Evolutionary conservation across 92 coral and sea anemone genomes (phyloP).

Genomic region (Phenganax stokvisi): DNA sequence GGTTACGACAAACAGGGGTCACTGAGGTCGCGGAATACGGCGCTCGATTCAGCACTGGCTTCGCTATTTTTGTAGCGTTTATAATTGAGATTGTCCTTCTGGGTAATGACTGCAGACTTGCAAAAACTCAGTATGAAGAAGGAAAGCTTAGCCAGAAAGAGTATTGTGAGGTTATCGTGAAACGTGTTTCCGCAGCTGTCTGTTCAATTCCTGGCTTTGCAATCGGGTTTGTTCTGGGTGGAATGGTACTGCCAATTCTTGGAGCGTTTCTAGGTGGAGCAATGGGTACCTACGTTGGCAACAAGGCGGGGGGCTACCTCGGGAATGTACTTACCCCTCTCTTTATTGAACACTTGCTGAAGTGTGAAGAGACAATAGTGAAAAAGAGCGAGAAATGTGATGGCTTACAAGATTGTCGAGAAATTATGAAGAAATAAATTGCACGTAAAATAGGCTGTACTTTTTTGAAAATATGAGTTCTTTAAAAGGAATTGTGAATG

Average conservation of each 20-base stretch:
- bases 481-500: not conserved
- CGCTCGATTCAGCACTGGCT: not conserved
- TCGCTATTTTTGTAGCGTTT: not conserved
- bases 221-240: not conserved
- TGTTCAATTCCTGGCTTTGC: slow-evolving; percentile 8
- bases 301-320: not conserved
- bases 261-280: slow-evolving; percentile 1
- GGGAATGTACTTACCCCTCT: not conserved
- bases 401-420: not conserved
- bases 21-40: slow-evolving; percentile 7
- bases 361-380: no score
- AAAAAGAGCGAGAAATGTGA: not conserved
- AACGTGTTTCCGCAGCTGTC: not conserved
- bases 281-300: not conserved
- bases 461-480: no score
- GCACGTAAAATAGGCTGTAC: no score
- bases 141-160: not conserved
- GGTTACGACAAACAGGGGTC: slow-evolving; percentile 6
- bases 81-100: not conserved
- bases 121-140: not conserved
- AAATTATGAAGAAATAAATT: not conserved
- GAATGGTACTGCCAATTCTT: not conserved
- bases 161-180: not conserved
- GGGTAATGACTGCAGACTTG: slow-evolving; percentile 3
- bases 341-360: slow-evolving; percentile 2